Base-by-base conservation (phyloP, 2,888 invertebrate genomes). In the Pandemis cinnamomeana region DNA sequence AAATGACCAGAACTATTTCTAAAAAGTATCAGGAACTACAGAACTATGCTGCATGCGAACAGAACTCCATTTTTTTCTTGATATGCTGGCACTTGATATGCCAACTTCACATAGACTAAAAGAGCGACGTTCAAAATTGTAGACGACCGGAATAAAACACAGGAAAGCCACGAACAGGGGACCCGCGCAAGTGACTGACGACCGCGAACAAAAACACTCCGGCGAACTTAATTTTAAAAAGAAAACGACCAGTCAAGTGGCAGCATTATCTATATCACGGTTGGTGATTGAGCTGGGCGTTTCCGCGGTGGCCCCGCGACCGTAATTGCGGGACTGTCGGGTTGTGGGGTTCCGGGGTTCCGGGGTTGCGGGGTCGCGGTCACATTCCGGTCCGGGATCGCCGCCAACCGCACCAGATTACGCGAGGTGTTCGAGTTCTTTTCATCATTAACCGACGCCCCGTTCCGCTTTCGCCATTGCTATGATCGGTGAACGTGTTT, bases 291-390 rank as follows among this genome's bases (percentile, higher is more conserved):
- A 58, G 58, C 55, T 20, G 70, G 61, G 66, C 67, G 15, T 72
- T 68, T 64, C 62, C 73, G 64, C 72, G 71, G 58, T 27, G 53
- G 63, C 53, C 51, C 51, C 27, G 70, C 58, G 76, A 78, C 76
- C 78, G 70, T 79, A 78, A 76, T 75, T 76, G 79, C 73, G 76
- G 77, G 78, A 69, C 71, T 76, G 82, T 61, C 71, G 69, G 8
- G 41, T 44, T 63, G 82, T 61, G 72, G 69, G 8, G 41, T 44
- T 63, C 66, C 62, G 76, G 78, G 53, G 53, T 74, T 76, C 78
- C 73, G 76, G 77, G 77, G 72, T 74, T 76, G 81, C 63, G 72
- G 71, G 15, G 41, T 36, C 66, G 72, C 68, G 76, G 78, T 75
- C 61, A 58, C 70, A 72, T 69, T 71, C 75, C 67, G 73, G 46